phyloP scores from a whole-genome alignment of 2,888 invertebrate species.

The Euphydryas editha region DNA sequence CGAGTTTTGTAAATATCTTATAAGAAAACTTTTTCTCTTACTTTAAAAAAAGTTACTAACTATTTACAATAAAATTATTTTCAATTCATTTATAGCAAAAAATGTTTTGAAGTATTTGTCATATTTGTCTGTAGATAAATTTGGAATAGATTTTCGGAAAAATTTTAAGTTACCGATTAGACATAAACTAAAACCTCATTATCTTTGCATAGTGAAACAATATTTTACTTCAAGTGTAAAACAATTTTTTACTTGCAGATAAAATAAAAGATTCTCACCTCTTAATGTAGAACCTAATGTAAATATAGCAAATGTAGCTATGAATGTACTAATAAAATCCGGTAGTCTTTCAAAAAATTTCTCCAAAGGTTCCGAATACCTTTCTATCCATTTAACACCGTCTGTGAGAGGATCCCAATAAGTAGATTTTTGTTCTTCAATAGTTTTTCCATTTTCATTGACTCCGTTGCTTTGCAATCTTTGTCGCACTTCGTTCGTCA shows the following conservation, averaged over 20 bases:
- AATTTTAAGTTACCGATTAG: too few species aligned
- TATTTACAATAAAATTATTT: too few species aligned
- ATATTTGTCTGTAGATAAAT: too few species aligned
- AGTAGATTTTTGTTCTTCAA: conserved; percentile 48
- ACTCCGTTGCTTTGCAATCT: conserved; percentile 37
- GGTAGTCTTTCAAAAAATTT: conserved; percentile 83
- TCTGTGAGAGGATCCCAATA: conserved; percentile 81
- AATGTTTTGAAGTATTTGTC: too few species aligned
- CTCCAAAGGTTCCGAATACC: conserved; percentile 79
- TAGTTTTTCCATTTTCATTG: conserved; percentile 31
- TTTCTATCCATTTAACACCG: conserved; percentile 85
- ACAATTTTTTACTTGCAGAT: not conserved
- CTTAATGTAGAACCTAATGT: conserved; percentile 85
- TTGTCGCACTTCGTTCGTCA: conserved; percentile 44
- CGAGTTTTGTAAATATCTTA: too few species aligned
- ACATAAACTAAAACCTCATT: too few species aligned
- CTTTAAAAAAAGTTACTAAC: too few species aligned
- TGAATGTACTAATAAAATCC: conserved; percentile 76
- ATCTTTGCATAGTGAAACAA: too few species aligned
- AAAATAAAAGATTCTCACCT: conserved; percentile 66
- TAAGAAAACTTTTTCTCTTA: too few species aligned
- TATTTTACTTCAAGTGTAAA: too few species aligned
- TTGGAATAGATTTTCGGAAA: too few species aligned
- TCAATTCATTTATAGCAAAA: too few species aligned
- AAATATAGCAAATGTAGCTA: conserved; percentile 85